Conservation (phyloP, 2,888 invertebrate genomes). For the Choristoneura rosaceana region DNA sequence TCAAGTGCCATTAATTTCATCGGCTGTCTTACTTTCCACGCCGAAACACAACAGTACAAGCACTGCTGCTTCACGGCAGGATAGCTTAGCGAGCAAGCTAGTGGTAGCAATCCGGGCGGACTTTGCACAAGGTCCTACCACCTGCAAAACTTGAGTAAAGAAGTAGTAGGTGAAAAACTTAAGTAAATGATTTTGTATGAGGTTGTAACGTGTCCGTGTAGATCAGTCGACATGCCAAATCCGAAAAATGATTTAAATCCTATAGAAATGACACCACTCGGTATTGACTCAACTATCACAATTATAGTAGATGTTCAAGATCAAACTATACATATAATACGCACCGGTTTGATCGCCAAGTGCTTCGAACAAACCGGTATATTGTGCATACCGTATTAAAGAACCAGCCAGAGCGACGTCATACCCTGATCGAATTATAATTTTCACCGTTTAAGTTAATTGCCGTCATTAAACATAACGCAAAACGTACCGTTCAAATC, state of each 20-base stretch:
- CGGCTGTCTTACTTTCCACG: no score
- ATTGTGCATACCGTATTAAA: neutral
- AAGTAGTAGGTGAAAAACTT: no score
- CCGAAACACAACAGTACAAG: no score
- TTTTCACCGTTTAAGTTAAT: neutral
- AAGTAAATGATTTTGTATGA: no score
- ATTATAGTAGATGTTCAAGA: neutral
- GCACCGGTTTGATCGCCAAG: neutral
- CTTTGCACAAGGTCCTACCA: no score
- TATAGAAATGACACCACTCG: neutral
- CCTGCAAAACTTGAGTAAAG: no score
- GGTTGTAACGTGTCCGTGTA: no score
- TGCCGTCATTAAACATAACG: neutral
- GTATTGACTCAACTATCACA: neutral
- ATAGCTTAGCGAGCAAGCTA: no score
- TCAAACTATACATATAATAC: neutral
- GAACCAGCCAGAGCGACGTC: neutral
- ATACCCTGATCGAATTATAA: neutral
- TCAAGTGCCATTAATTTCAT: no score
- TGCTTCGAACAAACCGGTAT: conserved; percentile 1
- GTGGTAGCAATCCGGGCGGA: no score
- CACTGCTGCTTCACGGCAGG: no score
- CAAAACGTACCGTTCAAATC: neutral
- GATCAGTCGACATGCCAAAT: no score
- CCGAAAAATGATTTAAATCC: neutral